Percentiles rank a stretch among this genome's conserved stretches.
phyloP scores from a whole-genome alignment of 2,113 vertebrate genomes.

The Jacana jacana region DNA sequence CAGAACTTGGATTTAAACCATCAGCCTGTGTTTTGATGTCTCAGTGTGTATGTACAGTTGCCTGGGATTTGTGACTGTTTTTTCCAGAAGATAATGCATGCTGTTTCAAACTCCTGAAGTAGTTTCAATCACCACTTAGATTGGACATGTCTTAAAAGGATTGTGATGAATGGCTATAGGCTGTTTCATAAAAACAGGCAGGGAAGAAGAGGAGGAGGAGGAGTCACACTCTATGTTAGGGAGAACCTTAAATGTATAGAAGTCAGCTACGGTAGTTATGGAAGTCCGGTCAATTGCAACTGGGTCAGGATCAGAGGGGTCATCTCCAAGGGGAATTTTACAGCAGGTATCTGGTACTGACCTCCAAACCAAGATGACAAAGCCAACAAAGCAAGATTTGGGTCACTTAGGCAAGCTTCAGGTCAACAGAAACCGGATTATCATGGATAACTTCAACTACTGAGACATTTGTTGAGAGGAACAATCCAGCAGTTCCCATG shows the following conservation, averaged over 20 bases:
- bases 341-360: background rate
- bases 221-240: background rate
- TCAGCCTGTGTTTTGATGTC: background rate
- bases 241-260: background rate
- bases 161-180: background rate
- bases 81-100: background rate
- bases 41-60: background rate
- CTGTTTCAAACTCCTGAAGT: background rate
- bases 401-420: background rate
- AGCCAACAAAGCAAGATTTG: background rate
- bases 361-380: background rate
- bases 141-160: background rate
- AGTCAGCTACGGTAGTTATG: background rate
- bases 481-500: background rate
- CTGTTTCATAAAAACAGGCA: background rate
- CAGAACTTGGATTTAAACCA: background rate
- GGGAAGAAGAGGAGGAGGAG: background rate
- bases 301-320: background rate
- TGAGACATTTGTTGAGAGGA: background rate
- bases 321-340: background rate
- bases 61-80: background rate
- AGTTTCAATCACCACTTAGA: background rate
- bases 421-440: background rate
- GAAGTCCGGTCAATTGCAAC: background rate
- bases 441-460: background rate